Percentiles rank a stretch among this genome's conserved stretches.
Evolutionary conservation across 2,797 vertebrate species (phyloP).

Genomic region (Neomorphus geoffroyi): DNA sequence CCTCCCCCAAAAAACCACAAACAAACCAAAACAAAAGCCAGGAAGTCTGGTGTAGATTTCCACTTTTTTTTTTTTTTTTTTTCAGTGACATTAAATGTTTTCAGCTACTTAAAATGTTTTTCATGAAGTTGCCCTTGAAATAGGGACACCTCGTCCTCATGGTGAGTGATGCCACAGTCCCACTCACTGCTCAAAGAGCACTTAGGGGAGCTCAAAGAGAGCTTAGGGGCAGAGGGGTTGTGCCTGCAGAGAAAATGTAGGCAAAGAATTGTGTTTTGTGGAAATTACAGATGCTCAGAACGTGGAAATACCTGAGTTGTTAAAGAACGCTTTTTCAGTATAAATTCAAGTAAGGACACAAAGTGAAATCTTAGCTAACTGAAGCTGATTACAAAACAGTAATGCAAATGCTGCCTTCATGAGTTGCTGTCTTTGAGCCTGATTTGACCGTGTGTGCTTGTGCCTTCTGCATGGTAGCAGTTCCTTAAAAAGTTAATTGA

Average conservation of each 20-base stretch:
- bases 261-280: neutral
- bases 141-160: rapidly evolving
- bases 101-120: neutral
- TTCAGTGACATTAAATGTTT: neutral
- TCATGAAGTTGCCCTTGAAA: neutral
- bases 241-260: neutral
- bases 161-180: rapidly evolving
- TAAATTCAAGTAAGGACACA: neutral
- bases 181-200: neutral
- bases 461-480: rapidly evolving
- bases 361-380: neutral
- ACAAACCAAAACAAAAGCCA: no score
- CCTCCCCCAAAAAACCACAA: no score
- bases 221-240: neutral
- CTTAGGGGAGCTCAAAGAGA: no score
- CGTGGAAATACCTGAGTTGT: rapidly evolving
- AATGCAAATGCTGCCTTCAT: neutral
- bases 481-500: neutral
- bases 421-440: neutral
- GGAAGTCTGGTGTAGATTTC: neutral
- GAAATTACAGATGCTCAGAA: neutral
- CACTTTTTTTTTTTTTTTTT: neutral
- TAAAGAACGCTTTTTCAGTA: neutral
- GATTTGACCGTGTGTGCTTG: neutral
- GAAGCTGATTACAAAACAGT: neutral